phyloP scores from a whole-genome alignment of 2,797 vertebrate genomes.

The Danio albolineatus region DNA sequence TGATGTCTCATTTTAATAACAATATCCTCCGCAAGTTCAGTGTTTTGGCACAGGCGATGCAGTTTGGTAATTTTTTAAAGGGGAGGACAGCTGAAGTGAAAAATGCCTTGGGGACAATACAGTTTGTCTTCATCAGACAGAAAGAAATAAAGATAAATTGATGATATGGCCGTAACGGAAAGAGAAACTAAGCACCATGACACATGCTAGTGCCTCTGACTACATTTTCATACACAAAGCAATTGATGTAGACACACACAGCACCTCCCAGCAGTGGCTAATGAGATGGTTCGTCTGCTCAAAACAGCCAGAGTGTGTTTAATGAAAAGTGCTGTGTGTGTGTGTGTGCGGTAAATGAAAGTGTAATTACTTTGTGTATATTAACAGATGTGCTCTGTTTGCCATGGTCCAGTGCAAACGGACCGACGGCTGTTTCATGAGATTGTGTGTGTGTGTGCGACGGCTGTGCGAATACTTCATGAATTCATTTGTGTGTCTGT shows the following conservation, averaged over 20 bases:
- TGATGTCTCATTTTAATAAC: background rate
- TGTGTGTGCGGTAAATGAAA: background rate
- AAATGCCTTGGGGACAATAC: background rate
- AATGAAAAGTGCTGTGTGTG: conserved; percentile 42
- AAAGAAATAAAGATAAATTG: conserved; percentile 38
- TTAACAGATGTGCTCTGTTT: conserved; percentile 59
- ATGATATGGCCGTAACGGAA: conserved; percentile 8
- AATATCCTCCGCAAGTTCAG: background rate
- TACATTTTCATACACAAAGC: conserved; percentile 20
- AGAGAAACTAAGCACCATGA: conserved; percentile 11
- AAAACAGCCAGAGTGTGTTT: conserved; percentile 46
- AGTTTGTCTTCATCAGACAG: conserved; percentile 30
- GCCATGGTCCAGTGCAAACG: conserved; percentile 55
- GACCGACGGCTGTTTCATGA: conserved; percentile 51
- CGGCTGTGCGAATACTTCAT: conserved; percentile 35
- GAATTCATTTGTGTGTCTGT: conserved; percentile 31
- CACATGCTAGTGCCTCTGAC: conserved; percentile 7
- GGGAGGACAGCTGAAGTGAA: conserved; percentile 27
- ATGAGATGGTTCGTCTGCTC: conserved; percentile 37
- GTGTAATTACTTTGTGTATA: conserved; percentile 55
- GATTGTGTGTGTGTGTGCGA: conserved; percentile 35
- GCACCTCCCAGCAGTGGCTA: conserved; percentile 26
- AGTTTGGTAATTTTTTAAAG: background rate
- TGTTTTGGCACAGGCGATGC: conserved; percentile 16
- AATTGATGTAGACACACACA: background rate